These are phyloP conservation scores for Poeciliopsis paucimaculata DNA, from an alignment of 2,797 vertebrate species.

Conservation along the genomic window DNA sequence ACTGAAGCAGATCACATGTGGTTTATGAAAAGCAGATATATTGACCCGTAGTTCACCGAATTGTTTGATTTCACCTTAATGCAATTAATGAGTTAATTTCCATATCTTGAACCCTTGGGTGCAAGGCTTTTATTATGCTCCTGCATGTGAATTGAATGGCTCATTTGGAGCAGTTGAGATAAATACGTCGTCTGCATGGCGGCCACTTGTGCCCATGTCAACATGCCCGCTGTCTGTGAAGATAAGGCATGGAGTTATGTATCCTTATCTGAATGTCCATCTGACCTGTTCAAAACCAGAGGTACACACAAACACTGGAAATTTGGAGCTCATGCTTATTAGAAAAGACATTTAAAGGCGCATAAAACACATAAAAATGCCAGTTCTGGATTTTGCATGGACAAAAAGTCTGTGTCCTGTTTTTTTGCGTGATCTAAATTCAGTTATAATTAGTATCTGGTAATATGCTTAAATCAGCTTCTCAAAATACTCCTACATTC, in stretches of 20 bases:
- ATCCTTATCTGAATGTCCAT: constrained; percentile 66
- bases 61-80: constrained; percentile 3
- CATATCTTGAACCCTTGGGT: constrained; percentile 24
- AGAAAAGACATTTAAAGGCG: constrained; percentile 9
- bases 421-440: not conserved
- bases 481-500: not conserved
- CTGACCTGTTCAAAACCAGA: constrained; percentile 32
- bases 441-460: not conserved
- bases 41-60: not conserved
- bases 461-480: not conserved
- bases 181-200: constrained; percentile 74
- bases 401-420: not conserved
- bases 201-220: constrained; percentile 66
- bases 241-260: constrained; percentile 74
- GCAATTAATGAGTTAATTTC: constrained; percentile 17
- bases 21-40: constrained; percentile 9
- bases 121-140: constrained; percentile 30
- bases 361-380: too few relatives aligned
- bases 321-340: constrained; percentile 29
- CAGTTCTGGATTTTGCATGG: not conserved
- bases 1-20: not conserved
- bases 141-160: constrained; percentile 65
- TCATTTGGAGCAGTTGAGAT: constrained; percentile 79
- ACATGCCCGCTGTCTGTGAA: constrained; percentile 65
- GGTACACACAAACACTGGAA: constrained; percentile 47